These are phyloP conservation scores for Linyphia triangularis DNA, from an alignment of 2,888 invertebrate genomes.

Conservation along the genomic window DNA sequence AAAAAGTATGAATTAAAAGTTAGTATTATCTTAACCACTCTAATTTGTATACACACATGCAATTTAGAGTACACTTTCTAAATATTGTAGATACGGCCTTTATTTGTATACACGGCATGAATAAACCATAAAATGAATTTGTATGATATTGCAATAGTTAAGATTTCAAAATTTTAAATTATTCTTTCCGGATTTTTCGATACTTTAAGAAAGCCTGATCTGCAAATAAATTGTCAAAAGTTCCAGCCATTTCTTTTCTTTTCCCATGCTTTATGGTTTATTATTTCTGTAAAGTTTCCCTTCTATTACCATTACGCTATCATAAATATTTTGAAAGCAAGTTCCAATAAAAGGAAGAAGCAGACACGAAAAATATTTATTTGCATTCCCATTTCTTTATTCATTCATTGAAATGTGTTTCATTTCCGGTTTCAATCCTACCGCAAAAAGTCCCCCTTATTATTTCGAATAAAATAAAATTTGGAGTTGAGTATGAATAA, in stretches of 20 bases:
- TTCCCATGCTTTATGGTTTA: neutral
- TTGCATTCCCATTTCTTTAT: neutral
- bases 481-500: neutral
- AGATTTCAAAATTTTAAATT: too few relatives aligned
- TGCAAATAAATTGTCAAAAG: neutral
- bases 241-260: neutral
- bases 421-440: neutral
- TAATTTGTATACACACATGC: too few relatives aligned
- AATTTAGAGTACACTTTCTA: too few relatives aligned
- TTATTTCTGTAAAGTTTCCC: neutral
- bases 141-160: too few relatives aligned
- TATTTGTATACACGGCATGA: too few relatives aligned
- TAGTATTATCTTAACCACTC: too few relatives aligned
- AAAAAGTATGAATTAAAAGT: too few relatives aligned
- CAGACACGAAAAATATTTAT: neutral
- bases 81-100: too few relatives aligned
- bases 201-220: too few relatives aligned
- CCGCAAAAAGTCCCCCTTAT: neutral
- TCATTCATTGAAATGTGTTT: neutral
- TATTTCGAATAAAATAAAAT: neutral
- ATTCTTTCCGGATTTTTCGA: too few relatives aligned
- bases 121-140: too few relatives aligned
- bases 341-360: neutral
- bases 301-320: neutral
- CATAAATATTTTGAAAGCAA: neutral